A percentile compares a stretch with the other conserved stretches of the same genome.
phyloP scores from a whole-genome alignment of 2,797 vertebrate species.

The Chlorospingus semifuscus region DNA sequence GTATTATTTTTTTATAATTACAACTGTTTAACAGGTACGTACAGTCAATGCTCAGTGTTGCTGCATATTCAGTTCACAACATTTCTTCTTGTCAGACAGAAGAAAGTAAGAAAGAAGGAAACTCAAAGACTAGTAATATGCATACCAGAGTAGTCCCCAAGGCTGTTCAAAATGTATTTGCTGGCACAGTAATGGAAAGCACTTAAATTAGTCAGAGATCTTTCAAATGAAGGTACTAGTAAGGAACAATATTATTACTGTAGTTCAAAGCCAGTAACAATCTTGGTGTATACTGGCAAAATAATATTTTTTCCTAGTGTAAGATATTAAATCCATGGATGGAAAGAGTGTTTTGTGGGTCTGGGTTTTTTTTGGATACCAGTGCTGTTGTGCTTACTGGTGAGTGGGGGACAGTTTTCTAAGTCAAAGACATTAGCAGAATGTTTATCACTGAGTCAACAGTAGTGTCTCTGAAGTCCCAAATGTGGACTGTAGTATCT shows the following conservation, averaged over 20 bases:
- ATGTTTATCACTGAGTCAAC: background rate
- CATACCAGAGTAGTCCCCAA: background rate
- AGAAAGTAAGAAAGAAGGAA: background rate
- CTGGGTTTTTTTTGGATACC: background rate
- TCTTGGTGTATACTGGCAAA: background rate
- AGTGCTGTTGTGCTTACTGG: background rate
- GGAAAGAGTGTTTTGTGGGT: background rate
- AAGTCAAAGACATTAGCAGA: background rate
- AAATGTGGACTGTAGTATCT: background rate
- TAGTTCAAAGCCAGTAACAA: background rate
- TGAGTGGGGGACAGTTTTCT: background rate
- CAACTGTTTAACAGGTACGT: accelerated
- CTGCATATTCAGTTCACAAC: background rate
- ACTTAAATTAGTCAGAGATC: background rate
- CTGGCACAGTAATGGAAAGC: background rate
- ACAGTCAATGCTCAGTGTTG: background rate
- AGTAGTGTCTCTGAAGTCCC: background rate
- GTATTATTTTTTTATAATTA: accelerated
- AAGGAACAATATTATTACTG: background rate
- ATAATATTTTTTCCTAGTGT: background rate
- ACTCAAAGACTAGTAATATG: background rate
- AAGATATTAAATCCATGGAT: background rate
- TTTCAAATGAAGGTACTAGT: background rate
- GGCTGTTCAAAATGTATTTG: background rate
- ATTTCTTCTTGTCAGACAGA: background rate